Evolutionary conservation across 2,113 vertebrate genomes (phyloP), one percentile per base, ranked within the genome.

Genomic region (Gnathonemus echidnorhynchus): DNA sequence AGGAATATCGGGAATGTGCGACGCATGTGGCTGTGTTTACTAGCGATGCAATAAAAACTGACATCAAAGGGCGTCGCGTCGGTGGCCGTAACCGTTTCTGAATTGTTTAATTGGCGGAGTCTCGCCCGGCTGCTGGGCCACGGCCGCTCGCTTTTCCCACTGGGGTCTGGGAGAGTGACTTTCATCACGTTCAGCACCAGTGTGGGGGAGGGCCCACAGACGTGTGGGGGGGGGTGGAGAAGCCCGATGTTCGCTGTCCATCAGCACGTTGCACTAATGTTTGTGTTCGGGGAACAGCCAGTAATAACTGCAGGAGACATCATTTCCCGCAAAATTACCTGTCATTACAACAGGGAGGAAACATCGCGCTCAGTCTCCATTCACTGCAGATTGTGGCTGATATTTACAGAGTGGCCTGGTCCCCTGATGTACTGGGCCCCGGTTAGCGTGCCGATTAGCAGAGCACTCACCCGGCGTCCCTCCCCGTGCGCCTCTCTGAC

Each of bases 1-100:
- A 77, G 87, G 87, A 58, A 89, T 88, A 89, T 88, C 89, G 80
- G 53, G 80, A 77, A 84, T 74, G 39, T 74, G 39, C n/a, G 85
- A 90, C 87, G 56, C 92, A 92, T 89, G 90, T 91, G 92, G 90
- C 90, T 46, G n/a, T 89, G 87, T 93, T 93, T 94, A 92, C 88
- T 88, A 92, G 92, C 90, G 90, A 91, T 91, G 90, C 93, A 92
- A 70, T 91, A 90, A 92, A 89, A 92, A 89, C 50, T 88, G 31
- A 94, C 93, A 92, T 95, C 92, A 94, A 94, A 94, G 88, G 74
- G 90, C 89, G 91, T 88, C 66, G 87, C 87, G 92, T 92, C 89
- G 91, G 94, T 91, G 90, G 92, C 93, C 93, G 94, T 94, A 92
- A 94, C 46, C 56, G 90, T 91, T 53, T 93, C 89, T 74, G 90